Base-by-base conservation (phyloP, 2,888 invertebrate species). In the Pelosia muscerda region DNA sequence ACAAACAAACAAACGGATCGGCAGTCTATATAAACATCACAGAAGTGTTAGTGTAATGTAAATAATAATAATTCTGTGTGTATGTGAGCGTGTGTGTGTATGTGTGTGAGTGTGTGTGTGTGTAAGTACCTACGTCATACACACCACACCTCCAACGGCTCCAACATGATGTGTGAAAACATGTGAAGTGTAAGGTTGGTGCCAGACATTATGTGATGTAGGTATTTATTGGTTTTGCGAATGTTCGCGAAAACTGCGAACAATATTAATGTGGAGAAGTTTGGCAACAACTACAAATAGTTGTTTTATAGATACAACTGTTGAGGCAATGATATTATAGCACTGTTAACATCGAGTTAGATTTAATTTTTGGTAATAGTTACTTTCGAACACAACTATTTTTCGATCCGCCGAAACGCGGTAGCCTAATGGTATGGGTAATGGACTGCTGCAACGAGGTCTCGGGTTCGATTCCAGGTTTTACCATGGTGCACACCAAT, bases 121-220 rank as follows among this genome's bases (percentile, higher is more conserved):
- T 23, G 59, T 31, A 42, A 61, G 63, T 78, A 73, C n/a, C n/a
- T n/a, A n/a, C 76, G 76, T 78, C 76, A 76, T 68, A 26, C 64
- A 38, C 31, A 62, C 73, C 76, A 78, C 76, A 63, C 79, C 79
- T 76, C 66, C 68, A 19, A 58, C 76, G 60, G 76, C 79, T 78
- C 65, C 68, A 19, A 53, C 22, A 23, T 53, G 10, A 49, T 34
- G 15, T 49, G 19, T n/a, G 23, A 59, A 15, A 69, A 13, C 19
- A 15, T 56, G 34, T 22, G 25, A 57, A 31, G 28, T 53, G 60
- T 62, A 62, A 62, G 28, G 61, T n/a, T 28, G 28, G 26, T 13
- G 53, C 15, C 28, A 49, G 26, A 62, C 49, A 53, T 38, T n/a
- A 15, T 23, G 34, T 10, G 23, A 25, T 25, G 13, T 22, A 34